Evolutionary conservation across 2,797 vertebrate genomes (phyloP), one percentile per base, ranked within the genome.

Genomic region (Clarias fuscus): DNA sequence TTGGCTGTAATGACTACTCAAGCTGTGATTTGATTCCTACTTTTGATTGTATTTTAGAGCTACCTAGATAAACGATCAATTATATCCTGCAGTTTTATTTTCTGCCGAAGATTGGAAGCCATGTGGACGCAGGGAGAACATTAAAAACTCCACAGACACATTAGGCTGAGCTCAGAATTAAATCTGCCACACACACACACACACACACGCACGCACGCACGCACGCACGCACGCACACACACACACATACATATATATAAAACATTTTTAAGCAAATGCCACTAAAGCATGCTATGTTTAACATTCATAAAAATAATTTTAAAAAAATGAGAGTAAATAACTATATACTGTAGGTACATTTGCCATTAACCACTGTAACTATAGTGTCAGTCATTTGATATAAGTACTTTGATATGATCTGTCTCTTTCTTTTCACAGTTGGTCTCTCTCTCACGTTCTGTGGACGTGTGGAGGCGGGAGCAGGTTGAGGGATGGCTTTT

Each of bases 391-490:
- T 83, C 40, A 33, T 24, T 75, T 27, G 30, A 20, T 58, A 17
- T 30, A 11, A 8, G n/a, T 79, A 37, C 59, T 40, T 61, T 37
- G 30, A 61, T 61, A 79, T 79, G 30, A 59, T 81, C 6, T 56
- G n/a, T 84, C 10, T 88, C 7, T 89, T 75, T 77, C 20, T 73
- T 40, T 59, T 14, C 22, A 48, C 11, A 24, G 30, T 71, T 37
- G 48, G 48, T 71, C 24, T 76, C 22, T 85, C 64, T 64, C 18
- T 85, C 20, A 76, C 84, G 80, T 83, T 87, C 86, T 87, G 86
- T 88, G 30, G 86, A 67, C 64, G 77, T 85, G 70, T 92, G 91
- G 90, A 92, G 92, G 91, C 82, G 89, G 92, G 92, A 91, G 88
- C 89, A 92, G 92, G 91, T 91, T 89, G 92, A 88, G 89, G 86